Evolutionary conservation across 1,140 invertebrate genomes (phyloP).

Genomic region (Temnothorax longispinosus): DNA sequence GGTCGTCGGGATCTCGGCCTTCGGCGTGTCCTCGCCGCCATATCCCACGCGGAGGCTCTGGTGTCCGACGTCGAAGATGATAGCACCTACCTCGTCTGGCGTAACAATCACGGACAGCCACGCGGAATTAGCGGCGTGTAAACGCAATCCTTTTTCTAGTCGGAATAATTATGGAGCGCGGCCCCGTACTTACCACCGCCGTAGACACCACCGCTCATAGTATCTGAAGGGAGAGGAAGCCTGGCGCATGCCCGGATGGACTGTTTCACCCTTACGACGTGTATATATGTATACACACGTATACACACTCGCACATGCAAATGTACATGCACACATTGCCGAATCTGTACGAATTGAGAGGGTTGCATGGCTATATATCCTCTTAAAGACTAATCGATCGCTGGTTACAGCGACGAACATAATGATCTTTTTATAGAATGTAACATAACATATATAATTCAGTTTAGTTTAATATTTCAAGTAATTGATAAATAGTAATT

Average conservation of each 20-base stretch:
- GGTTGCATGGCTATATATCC: background rate
- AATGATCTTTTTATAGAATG: background rate
- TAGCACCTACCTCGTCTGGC: conserved; percentile 91
- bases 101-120: conserved; percentile 23
- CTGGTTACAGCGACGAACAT: background rate
- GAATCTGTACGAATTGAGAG: conserved; percentile 14
- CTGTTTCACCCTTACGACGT: conserved; percentile 31
- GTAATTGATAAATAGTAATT: background rate
- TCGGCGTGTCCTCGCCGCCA: conserved; percentile 97
- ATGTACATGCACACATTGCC: no score
- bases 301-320: background rate
- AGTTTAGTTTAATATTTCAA: background rate
- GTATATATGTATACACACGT: background rate
- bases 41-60: conserved; percentile 93
- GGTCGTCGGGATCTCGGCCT: conserved; percentile 95
- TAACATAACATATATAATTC: background rate
- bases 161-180: conserved; percentile 58
- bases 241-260: conserved; percentile 73
- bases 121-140: background rate
- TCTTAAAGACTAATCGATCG: conserved; percentile 35
- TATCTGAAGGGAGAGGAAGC: conserved; percentile 70
- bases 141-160: conserved; percentile 12
- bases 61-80: conserved; percentile 92
- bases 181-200: conserved; percentile 82
- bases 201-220: conserved; percentile 86